Base-by-base conservation (phyloP, 2,888 invertebrate genomes). In the Cyclophora punctaria region DNA sequence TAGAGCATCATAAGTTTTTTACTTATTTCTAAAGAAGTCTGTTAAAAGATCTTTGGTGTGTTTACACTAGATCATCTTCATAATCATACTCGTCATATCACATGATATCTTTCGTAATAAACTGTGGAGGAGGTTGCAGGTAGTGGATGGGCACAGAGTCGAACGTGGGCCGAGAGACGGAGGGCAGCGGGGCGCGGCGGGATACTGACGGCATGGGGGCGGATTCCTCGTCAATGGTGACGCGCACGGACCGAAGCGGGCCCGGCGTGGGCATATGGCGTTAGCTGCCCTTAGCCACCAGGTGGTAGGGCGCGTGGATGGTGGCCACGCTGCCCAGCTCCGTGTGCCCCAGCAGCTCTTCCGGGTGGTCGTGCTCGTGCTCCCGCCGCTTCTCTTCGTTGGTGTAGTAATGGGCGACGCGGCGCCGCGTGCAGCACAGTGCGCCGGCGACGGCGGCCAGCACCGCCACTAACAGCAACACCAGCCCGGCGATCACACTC, bases 391-490 rank as follows among this genome's bases (percentile, higher is more conserved):
- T 92, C 71, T 94, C 94, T 76, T 95, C 95, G 70, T 94, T 92
- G 5, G 95, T 95, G 74, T 95, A 95, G 78, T 95, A 95, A 46
- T 91, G 91, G 3, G 93, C 92, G 3, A 93, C 92, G 58, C 93
- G 90, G 52, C 92, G 91, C 44, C 93, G 90, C 62, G 93, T 92
- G 64, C 93, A 94, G 63, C 91, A 90, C 48, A 93, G 81, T 2
- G 91, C 91, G 0, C 89, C 89, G 2, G 91, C 86, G 41, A 90
- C 88, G 0, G 91, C 91, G 3, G 91, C 80, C 35, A 87, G 53
- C 41, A 86, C 72, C 0, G 85, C 80, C 7, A 85, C 75, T 33
- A 80, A 73, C 7, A 88, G 57, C 48, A 89, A 55, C 69, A 70
- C 91, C 69, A 66, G 80, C 69, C 67, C 92, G 50, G 74, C 90